Conservation (phyloP, 1,140 invertebrate species). For the Caenorhabditis tropicalis region DNA sequence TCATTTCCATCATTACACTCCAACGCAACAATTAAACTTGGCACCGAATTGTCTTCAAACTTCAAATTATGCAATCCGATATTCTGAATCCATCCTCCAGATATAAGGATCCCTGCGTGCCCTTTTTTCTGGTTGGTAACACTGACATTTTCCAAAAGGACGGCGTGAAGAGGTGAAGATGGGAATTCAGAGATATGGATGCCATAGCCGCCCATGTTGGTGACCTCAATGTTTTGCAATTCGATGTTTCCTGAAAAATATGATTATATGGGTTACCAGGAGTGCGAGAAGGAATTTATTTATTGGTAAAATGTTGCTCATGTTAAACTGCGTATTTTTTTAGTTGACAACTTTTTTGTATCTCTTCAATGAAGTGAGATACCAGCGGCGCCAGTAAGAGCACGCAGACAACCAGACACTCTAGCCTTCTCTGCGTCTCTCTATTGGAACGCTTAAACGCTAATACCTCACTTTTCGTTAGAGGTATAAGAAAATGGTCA, state of each 20-base stretch:
- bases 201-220: conserved; percentile 41
- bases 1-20: conserved; percentile 35
- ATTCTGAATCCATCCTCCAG: conserved; percentile 30
- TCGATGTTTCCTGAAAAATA: conserved; percentile 10
- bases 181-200: conserved; percentile 48
- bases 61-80: conserved; percentile 16
- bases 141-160: conserved; percentile 17
- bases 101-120: conserved; percentile 36
- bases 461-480: too few relatives aligned
- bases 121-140: conserved; percentile 22
- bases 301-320: too few relatives aligned
- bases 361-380: too few relatives aligned
- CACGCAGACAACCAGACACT: too few relatives aligned
- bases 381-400: too few relatives aligned
- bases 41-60: neutral
- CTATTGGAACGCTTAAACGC: too few relatives aligned
- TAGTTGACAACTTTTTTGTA: too few relatives aligned
- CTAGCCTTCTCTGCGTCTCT: too few relatives aligned
- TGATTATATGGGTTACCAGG: too few relatives aligned
- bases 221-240: neutral
- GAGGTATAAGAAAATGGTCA: too few relatives aligned
- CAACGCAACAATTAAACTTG: conserved; percentile 20
- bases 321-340: too few relatives aligned
- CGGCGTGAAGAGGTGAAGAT: conserved; percentile 19
- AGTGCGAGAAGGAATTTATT: too few relatives aligned